Base-by-base conservation (phyloP, 92 coral and sea anemone species). In the Epizoanthus rinbou region DNA sequence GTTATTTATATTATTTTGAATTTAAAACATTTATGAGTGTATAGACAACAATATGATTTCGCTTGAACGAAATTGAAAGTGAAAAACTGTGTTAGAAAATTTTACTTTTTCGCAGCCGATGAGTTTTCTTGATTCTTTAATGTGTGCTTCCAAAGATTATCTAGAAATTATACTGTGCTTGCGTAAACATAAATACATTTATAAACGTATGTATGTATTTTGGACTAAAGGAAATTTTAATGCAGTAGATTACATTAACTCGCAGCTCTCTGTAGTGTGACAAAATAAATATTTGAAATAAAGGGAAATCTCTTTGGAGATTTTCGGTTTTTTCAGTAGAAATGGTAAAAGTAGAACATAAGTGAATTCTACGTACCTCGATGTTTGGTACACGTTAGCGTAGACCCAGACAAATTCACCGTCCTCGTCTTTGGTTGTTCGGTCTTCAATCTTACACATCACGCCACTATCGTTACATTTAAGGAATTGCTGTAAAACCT, bases 391-490 rank as follows among this genome's bases (percentile, higher is more conserved):
- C 9, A 76, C 82, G 9, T 76, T 76, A 1, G 82, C 82, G n/a
- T 58, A 76, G 7, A 76, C 37, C 82, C 82, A 76, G 24, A 76
- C 82, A 39, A 59, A 76, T 17, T 76, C 82, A 54, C 82, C 82
- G 18, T 76, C 58, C 43, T 76, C 82, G 43, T 76, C 82, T 58
- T 23, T 76, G 14, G 41, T 41, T 4, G 70, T 37, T 6, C 82
- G 82, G 39, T 76, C 82, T 13, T 37, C 82, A 60, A 76, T 76
- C 23, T 76, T 76, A 21, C 82, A 76, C 82, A 76, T 60, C 82
- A 76, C 82, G 60, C 82, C 82, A 41, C 47, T 60, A 57, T 76
- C 57, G 23, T 59, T 76, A 60, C 82, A 76, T 60, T 60, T 64
- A 35, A 60, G 68, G 41, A 76, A 76, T 22, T 76, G 69, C 22